Percentiles rank a stretch among this genome's conserved stretches.
phyloP scores from a whole-genome alignment of 2,113 vertebrate genomes.

The Cricetomys ansorgei region DNA sequence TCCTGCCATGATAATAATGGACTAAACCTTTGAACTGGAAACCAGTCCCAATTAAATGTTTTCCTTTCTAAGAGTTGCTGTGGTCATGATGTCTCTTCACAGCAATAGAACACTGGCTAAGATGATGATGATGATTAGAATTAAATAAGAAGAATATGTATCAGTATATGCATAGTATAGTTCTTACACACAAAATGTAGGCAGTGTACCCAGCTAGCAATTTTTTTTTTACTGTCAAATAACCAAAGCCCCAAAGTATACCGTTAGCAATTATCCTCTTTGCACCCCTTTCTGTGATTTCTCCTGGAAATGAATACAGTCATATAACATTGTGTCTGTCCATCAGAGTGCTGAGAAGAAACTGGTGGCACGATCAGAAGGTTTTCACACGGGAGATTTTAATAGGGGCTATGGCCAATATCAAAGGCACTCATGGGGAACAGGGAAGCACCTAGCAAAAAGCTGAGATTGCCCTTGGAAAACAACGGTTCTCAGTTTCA shows the following conservation, averaged over 20 bases:
- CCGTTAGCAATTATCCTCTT: neutral
- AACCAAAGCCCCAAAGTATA: neutral
- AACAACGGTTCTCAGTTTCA: neutral
- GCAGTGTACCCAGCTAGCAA: neutral
- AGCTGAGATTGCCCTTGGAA: neutral
- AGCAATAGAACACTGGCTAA: too few species aligned
- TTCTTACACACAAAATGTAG: neutral
- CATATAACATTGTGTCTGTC: neutral
- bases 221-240: conserved; percentile 20
- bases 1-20: too few species aligned
- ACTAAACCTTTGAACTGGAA: too few species aligned
- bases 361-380: neutral
- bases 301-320: neutral
- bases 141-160: neutral
- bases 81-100: too few species aligned
- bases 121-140: neutral
- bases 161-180: neutral
- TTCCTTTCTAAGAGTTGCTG: too few species aligned
- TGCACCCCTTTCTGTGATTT: neutral
- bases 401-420: neutral
- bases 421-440: neutral
- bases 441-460: neutral
- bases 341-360: neutral
- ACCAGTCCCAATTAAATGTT: too few species aligned
- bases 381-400: conserved; percentile 8